Evolutionary conservation across 1,140 invertebrate species (phyloP), one percentile per base, ranked within the genome.

Genomic region (Penaeus indicus): DNA sequence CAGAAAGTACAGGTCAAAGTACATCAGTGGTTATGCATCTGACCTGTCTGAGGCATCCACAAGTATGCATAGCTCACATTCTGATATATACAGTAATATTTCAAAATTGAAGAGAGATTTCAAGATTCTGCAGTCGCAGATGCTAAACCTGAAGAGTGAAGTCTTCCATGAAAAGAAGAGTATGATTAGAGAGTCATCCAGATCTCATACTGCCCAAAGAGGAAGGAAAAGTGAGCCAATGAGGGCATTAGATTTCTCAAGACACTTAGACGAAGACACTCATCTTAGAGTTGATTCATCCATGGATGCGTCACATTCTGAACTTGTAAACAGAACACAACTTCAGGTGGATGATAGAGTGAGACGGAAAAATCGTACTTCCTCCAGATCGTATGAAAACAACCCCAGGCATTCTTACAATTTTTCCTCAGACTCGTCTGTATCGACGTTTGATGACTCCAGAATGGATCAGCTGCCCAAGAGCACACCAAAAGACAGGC

Each of bases 61-160:
- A 80, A 61, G 78, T 38, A 60, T 60, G 10, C 78, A n/a, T n/a
- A 80, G 54, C 54, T 54, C 54, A 54, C 54, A 54, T 54, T 54
- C 54, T 16, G 54, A 69, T 67, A 84, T 84, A 19, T 47, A 84
- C 42, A 84, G 47, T 47, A 84, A 84, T 25, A 84, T 84, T 47
- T 69, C 81, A n/a, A 84, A 67, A 67, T 19, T 84, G 27, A 84
- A 84, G 63, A 32, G 81, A 11, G 81, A 84, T 47, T 47, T 84
- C 62, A 69, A 84, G 42, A 42, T 84, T 47, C 62, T 84, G 63
- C 64, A 84, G 63, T 84, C 81, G 10, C 81, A 84, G 63, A 84
- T 84, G 81, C 42, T 84, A 61, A 84, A 84, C 63, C 38, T 84
- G 18, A 84, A 62, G 22, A 84, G 81, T n/a, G 81, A 84, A 32